Percentiles rank a stretch among this genome's conserved stretches.
Evolutionary conservation across 2,888 invertebrate species (phyloP).

Genomic region (Zygogramma bicolorata): DNA sequence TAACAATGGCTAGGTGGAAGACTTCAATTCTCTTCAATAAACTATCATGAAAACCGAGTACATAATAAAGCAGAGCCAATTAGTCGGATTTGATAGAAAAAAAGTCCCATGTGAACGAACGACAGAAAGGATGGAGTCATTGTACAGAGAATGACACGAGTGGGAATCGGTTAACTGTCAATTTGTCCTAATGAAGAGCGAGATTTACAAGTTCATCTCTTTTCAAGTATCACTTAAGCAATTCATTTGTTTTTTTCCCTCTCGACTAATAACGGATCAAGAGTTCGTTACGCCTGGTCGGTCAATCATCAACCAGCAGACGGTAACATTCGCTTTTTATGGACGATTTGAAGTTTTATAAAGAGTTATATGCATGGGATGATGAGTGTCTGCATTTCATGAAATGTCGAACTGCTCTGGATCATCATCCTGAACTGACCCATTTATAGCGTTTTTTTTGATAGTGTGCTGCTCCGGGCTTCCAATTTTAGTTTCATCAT

Average conservation of each 20-base stretch:
- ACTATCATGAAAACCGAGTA: constrained; percentile 30
- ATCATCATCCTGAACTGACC: no score
- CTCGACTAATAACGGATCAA: background rate
- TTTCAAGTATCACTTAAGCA: background rate
- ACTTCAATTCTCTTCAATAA: constrained; percentile 22
- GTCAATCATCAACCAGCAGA: background rate
- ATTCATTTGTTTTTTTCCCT: background rate
- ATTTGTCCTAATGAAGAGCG: constrained; percentile 13
- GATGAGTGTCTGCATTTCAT: background rate
- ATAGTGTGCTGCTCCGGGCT: no score
- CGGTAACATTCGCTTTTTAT: background rate
- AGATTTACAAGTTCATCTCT: constrained; percentile 20
- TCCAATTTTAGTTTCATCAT: no score
- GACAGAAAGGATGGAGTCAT: constrained; percentile 25
- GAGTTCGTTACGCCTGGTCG: background rate
- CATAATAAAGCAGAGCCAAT: constrained; percentile 35
- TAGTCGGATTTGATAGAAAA: constrained; percentile 22
- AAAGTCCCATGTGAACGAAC: constrained; percentile 27
- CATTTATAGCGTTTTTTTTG: no score
- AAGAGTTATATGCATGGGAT: background rate
- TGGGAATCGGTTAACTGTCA: constrained; percentile 37
- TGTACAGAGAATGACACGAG: constrained; percentile 30
- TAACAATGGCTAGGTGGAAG: constrained; percentile 30
- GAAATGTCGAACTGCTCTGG: no score
- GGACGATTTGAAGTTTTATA: background rate